Conservation (phyloP, 1,140 invertebrate species). For the Parapsyche elsis region DNA sequence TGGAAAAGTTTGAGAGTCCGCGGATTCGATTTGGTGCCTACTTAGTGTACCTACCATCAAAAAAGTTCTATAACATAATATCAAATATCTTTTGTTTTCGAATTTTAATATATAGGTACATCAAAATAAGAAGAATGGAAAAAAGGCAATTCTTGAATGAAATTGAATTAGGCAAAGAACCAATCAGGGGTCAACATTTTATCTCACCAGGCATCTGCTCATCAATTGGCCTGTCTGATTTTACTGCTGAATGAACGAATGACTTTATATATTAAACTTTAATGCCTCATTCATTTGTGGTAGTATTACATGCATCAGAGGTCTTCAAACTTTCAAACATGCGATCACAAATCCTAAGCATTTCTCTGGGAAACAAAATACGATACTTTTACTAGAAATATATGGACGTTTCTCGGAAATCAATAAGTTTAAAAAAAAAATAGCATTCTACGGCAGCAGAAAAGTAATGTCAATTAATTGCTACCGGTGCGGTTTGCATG, state of each 20-base stretch:
- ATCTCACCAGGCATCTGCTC: not conserved
- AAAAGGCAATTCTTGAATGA: slow-evolving; percentile 4
- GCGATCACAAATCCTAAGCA: not conserved
- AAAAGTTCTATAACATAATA: too few species aligned
- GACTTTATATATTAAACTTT: slow-evolving; percentile 47
- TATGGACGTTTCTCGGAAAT: too few species aligned
- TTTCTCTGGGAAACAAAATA: too few species aligned
- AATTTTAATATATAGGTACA: not conserved
- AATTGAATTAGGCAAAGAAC: slow-evolving; percentile 11
- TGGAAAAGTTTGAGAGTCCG: too few species aligned
- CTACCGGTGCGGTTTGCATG: slow-evolving; percentile 41
- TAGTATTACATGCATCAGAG: not conserved
- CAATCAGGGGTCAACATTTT: slow-evolving; percentile 19
- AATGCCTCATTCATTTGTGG: slow-evolving; percentile 41
- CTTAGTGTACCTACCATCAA: too few species aligned
- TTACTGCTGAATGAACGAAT: slow-evolving; percentile 46
- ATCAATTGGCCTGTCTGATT: slow-evolving; percentile 30
- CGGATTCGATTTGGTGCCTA: too few species aligned
- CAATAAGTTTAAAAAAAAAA: too few species aligned
- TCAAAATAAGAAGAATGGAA: not conserved
- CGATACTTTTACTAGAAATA: too few species aligned
- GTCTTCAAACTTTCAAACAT: not conserved
- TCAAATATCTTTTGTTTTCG: too few species aligned
- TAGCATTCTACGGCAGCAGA: too few species aligned
- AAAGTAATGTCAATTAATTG: not conserved